Evolutionary conservation across 2,797 vertebrate genomes (phyloP).

Genomic region (Hypotaenidia philippensis): DNA sequence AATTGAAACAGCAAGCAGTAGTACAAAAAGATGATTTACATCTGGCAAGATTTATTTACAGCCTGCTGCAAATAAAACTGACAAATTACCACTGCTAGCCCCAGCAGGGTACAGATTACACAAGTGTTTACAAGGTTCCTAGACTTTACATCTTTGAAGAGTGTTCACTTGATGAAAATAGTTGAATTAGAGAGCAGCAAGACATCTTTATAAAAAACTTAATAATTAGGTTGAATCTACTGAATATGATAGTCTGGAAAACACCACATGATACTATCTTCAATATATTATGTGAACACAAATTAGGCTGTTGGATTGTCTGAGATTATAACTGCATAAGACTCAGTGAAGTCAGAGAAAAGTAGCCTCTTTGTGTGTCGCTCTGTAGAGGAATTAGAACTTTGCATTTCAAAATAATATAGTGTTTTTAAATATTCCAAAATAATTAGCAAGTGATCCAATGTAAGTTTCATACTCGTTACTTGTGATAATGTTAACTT

Average conservation of each 20-base stretch:
- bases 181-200: slow-evolving; percentile 17
- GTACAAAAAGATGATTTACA: slow-evolving; percentile 23
- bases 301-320: neutral
- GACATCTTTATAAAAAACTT: neutral
- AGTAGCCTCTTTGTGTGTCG: neutral
- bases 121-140: neutral
- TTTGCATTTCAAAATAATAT: neutral
- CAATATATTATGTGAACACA: neutral
- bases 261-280: too few relatives aligned
- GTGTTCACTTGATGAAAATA: neutral
- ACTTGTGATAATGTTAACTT: neutral
- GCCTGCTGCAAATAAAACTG: slow-evolving; percentile 24
- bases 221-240: slow-evolving; percentile 3
- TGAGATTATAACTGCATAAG: neutral
- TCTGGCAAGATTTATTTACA: slow-evolving; percentile 6
- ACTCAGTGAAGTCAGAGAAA: neutral
- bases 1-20: neutral
- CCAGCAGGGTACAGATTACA: neutral
- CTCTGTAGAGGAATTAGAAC: neutral
- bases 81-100: slow-evolving; percentile 31
- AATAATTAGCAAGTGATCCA: neutral
- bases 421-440: neutral
- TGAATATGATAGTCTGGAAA: neutral
- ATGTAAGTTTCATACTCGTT: neutral
- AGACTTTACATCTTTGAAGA: neutral